Base-by-base conservation (phyloP, 2,797 vertebrate genomes). In the Hirundo rustica region DNA sequence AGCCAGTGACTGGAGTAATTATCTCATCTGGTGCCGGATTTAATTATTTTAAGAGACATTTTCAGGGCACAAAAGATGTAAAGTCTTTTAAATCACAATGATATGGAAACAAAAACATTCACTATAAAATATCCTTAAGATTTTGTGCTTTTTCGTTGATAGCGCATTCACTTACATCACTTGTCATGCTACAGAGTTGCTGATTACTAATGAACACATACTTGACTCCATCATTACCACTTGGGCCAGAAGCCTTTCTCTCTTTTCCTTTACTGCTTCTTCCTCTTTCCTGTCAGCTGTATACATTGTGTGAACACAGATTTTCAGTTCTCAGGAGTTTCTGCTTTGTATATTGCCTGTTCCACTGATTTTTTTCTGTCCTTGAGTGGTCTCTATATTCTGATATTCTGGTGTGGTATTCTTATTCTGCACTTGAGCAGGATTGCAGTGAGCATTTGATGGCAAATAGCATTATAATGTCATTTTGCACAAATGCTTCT, bases 11-110 rank as follows among this genome's bases (percentile, higher is more conserved):
- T 68, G 32, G 16, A 83, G 61, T 70, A 93, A 76, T 96, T 95
- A 87, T 57, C 51, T 84, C 1, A 5, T 70, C 62, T 54, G 58
- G 53, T 42, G 38, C 34, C 93, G 64, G 79, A 44, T 48, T 22
- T 92, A 89, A 97, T 97, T 96, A 96, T 93, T 93, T 96, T 93
- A 93, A 78, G 74, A 84, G 92, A 94, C 44, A 72, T 85, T 97
- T 94, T 68, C 68, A 88, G 76, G 88, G 44, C 74, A 89, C 34
- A 80, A 91, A 90, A 70, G 6, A 90, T 25, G 27, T 62, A 84
- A 95, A 94, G 76, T 53, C 21, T 64, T 95, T 96, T 83, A 93
- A 94, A 94, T 42, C 72, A 51, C 16, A 50, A 23, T 57, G 78
- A 9, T 60, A 42, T 36, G 21, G 48, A 79, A 95, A 72, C 7